Evolutionary conservation across 2,113 vertebrate species (phyloP), one percentile per base, ranked within the genome.

Genomic region (Gasterosteus nipponicus): DNA sequence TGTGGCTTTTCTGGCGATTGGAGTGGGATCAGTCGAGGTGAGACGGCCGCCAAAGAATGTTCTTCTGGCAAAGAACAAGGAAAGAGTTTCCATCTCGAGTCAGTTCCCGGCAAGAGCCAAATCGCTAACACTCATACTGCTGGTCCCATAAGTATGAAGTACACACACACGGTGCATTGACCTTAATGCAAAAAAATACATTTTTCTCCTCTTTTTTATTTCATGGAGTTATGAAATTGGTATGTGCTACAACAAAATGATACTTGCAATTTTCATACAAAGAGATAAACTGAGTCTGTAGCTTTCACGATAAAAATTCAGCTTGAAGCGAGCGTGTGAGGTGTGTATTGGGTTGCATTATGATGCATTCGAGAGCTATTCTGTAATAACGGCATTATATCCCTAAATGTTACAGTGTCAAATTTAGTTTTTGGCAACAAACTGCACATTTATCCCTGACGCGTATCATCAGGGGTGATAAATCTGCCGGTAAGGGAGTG

Each of bases 1-100:
- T 57, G 70, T 70, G 69, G 67, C 70, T 75, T 73, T 58, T 76
- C 39, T 71, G 62, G 84, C n/a, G 26, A 65, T 61, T 87, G 75
- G 81, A 87, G 46, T 6, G 57, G 75, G 82, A 84, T 86, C 80
- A 87, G 74, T 73, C 26, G 66, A 73, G 77, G 82, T 79, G 81
- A 85, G 84, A 77, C 57, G 19, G 66, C 62, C 41, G 69, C 78
- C 65, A 42, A 90, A 82, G 85, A 89, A 89, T 90, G 85, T 57
- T 75, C 54, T 82, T 74, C 75, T 87, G 85, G 88, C 84, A 75
- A 80, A 62, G 67, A 54, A 73, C 56, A n/a, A 69, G 64, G 49
- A 77, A 75, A 80, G 57, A 80, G 69, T 88, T 88, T 86, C 83
- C 84, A 86, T 69, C 60, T 71, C 2, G 22, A 69, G 81, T 84